These are phyloP conservation scores for Thera obeliscata DNA, from an alignment of 2,888 invertebrate genomes.

Conservation along the genomic window DNA sequence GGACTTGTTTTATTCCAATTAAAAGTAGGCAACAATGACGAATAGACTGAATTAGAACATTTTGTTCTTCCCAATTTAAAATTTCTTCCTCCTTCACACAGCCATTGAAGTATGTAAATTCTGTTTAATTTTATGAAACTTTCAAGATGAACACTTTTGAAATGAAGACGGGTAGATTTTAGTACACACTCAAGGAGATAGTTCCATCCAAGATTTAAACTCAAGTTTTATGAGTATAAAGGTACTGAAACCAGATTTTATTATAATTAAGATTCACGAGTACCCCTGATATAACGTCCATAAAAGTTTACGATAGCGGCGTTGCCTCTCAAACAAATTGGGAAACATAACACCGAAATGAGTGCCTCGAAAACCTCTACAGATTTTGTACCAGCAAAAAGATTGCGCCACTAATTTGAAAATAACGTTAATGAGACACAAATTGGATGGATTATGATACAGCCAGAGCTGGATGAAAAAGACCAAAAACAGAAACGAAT, in stretches of 20 bases:
- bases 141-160: conserved; percentile 31
- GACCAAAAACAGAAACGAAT: background rate
- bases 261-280: conserved; percentile 50
- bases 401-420: conserved; percentile 27
- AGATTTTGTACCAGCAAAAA: conserved; percentile 39
- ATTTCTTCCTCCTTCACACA: background rate
- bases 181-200: conserved; percentile 41
- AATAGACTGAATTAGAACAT: conserved; percentile 18
- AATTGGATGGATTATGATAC: conserved; percentile 37
- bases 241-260: conserved; percentile 48
- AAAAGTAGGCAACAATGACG: conserved; percentile 30
- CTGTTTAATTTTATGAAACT: conserved; percentile 37
- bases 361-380: conserved; percentile 41
- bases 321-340: conserved; percentile 45
- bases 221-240: conserved; percentile 46
- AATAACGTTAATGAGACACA: conserved; percentile 36
- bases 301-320: conserved; percentile 48
- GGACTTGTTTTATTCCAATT: conserved; percentile 32
- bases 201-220: conserved; percentile 45
- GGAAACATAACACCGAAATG: conserved; percentile 46
- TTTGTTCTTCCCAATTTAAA: conserved; percentile 12
- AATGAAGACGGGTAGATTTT: conserved; percentile 36
- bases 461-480: background rate
- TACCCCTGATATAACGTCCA: conserved; percentile 46
- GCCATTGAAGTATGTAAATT: conserved; percentile 28